phyloP scores from a whole-genome alignment of 2,113 vertebrate species.

The Phyllostomus discolor region DNA sequence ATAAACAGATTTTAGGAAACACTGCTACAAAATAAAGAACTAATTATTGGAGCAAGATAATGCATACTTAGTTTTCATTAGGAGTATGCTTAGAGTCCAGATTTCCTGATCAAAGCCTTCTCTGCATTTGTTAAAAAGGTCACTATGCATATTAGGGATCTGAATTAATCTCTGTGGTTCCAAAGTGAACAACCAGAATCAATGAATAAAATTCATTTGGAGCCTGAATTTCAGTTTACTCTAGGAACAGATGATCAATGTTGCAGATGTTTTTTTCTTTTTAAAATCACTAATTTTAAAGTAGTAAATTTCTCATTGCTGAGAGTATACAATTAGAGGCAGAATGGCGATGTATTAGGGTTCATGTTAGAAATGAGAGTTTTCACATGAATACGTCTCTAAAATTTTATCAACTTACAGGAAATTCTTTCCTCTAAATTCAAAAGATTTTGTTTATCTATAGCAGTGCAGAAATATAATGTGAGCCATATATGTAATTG shows the following conservation, averaged over 20 bases:
- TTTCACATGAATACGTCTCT: neutral
- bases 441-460: neutral
- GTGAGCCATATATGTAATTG: neutral
- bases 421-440: neutral
- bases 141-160: neutral
- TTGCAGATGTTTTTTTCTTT: neutral
- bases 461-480: neutral
- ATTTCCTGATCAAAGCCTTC: neutral
- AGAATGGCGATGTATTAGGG: neutral
- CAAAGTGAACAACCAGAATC: neutral
- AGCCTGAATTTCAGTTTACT: neutral
- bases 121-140: neutral
- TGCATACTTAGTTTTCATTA: neutral
- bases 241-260: neutral
- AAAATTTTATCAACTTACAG: neutral
- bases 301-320: neutral
- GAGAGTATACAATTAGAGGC: neutral
- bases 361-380: neutral
- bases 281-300: slow-evolving; percentile 10
- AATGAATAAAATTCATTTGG: neutral
- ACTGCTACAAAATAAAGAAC: neutral
- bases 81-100: neutral
- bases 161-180: neutral
- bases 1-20: neutral
- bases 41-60: neutral